phyloP scores from a whole-genome alignment of 2,888 invertebrate species.

The Andrena bicolor region DNA sequence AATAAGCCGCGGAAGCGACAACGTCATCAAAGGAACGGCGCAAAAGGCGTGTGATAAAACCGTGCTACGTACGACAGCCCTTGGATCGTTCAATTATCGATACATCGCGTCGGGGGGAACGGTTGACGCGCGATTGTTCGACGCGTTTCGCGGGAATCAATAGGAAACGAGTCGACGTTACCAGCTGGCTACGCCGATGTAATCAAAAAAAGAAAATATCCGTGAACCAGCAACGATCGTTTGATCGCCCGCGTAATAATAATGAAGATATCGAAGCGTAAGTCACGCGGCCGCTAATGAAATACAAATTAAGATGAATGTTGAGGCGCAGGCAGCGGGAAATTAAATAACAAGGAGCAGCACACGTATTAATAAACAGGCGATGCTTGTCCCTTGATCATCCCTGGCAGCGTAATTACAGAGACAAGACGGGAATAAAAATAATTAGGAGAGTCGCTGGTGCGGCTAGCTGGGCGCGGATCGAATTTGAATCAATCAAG shows the following conservation, averaged over 20 bases:
- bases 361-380: slow-evolving; percentile 17
- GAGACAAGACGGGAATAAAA: neutral
- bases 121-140: slow-evolving; percentile 36
- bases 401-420: slow-evolving; percentile 19
- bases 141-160: slow-evolving; percentile 34
- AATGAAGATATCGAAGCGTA: slow-evolving; percentile 49
- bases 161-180: slow-evolving; percentile 26
- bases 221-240: slow-evolving; percentile 16
- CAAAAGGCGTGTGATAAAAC: slow-evolving; percentile 53
- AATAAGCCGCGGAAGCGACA: slow-evolving; percentile 57
- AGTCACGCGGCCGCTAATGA: slow-evolving; percentile 41
- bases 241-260: slow-evolving; percentile 53
- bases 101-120: slow-evolving; percentile 28
- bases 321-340: neutral
- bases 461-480: neutral
- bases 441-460: neutral
- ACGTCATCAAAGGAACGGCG: slow-evolving; percentile 46
- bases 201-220: slow-evolving; percentile 9
- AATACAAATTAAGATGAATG: slow-evolving; percentile 47
- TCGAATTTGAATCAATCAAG: slow-evolving; percentile 43
- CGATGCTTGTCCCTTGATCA: neutral
- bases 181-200: neutral
- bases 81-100: slow-evolving; percentile 62
- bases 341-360: slow-evolving; percentile 31
- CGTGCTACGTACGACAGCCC: slow-evolving; percentile 38